These are phyloP conservation scores for Heterocephalus glaber DNA, from an alignment of 2,113 vertebrate genomes.

Conservation along the genomic window DNA sequence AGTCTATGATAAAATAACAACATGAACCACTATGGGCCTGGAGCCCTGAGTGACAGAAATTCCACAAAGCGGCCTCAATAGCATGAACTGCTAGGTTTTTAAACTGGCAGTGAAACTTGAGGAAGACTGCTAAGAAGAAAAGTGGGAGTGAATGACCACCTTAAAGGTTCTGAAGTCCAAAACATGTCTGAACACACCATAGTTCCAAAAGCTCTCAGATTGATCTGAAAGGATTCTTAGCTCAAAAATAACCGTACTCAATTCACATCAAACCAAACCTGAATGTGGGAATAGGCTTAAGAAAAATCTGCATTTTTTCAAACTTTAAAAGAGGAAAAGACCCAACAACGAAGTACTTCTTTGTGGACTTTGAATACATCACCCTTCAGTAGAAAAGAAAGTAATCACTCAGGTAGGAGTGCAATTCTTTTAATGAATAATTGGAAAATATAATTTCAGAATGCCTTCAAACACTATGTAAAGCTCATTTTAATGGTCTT, in stretches of 20 bases:
- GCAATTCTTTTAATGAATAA: neutral
- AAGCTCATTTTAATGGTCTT: neutral
- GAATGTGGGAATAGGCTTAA: neutral
- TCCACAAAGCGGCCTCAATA: neutral
- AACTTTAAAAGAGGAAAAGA: neutral
- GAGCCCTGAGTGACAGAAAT: neutral
- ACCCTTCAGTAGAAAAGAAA: neutral
- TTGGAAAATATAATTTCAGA: slow-evolving; percentile 21
- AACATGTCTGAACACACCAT: neutral
- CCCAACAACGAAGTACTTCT: neutral
- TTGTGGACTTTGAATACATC: neutral
- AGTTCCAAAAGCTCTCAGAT: neutral
- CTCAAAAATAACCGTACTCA: slow-evolving; percentile 36
- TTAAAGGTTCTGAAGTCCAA: neutral
- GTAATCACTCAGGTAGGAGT: neutral
- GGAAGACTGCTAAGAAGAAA: neutral
- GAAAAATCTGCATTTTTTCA: neutral
- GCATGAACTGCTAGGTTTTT: neutral
- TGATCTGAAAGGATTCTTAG: slow-evolving; percentile 32
- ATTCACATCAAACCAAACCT: neutral
- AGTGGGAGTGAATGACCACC: neutral
- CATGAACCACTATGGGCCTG: neutral
- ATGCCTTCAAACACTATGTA: neutral
- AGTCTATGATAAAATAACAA: neutral
- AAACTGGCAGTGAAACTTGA: neutral